phyloP scores from a whole-genome alignment of 2,888 invertebrate species.

The Phytoseiulus persimilis region DNA sequence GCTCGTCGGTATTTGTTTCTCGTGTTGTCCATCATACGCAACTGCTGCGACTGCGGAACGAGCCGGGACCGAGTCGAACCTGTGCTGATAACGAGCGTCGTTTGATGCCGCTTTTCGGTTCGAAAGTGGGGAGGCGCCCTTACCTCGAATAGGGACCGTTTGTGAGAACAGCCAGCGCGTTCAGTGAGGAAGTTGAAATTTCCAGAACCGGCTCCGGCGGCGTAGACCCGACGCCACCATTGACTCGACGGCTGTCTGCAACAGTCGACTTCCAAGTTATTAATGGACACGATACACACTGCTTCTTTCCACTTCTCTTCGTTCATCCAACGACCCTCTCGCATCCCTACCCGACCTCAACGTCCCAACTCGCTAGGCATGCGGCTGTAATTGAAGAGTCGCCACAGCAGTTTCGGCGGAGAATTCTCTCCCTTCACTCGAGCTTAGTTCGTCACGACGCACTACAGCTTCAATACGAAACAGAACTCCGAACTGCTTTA shows the following conservation, averaged over 20 bases:
- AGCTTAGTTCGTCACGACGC: background rate
- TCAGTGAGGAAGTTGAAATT: constrained; percentile 23
- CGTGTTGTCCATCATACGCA: no score
- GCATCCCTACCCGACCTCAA: background rate
- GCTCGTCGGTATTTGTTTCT: no score
- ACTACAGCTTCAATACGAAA: background rate
- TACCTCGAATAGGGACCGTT: constrained; percentile 36
- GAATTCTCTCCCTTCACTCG: background rate
- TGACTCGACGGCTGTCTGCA: background rate
- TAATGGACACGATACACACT: background rate
- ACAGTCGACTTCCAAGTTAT: background rate
- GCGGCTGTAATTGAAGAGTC: background rate
- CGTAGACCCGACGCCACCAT: background rate
- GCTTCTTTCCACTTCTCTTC: background rate
- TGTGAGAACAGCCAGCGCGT: constrained; percentile 23
- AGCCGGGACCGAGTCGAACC: background rate
- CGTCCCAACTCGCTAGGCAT: background rate
- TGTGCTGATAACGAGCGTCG: background rate
- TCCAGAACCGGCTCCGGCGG: background rate
- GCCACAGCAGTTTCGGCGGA: background rate
- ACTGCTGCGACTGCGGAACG: background rate
- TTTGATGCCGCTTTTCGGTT: background rate
- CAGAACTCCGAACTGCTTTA: background rate
- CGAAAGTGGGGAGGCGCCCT: background rate
- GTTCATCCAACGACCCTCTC: background rate